Evolutionary conservation across 2,113 vertebrate genomes (phyloP), one percentile per base, ranked within the genome.

Genomic region (Anolis carolinensis): DNA sequence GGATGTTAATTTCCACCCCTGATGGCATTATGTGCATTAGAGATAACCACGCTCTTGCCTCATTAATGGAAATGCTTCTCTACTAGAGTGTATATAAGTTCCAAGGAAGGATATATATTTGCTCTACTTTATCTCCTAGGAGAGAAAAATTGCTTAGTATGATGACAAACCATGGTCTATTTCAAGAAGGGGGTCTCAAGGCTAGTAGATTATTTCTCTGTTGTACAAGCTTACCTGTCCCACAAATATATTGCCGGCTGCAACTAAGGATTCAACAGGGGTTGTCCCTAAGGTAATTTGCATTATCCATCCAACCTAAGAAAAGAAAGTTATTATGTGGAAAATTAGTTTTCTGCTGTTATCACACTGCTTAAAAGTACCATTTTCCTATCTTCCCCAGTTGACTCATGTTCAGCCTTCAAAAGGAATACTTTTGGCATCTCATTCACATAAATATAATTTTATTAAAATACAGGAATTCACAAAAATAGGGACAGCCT

Each of bases 161-260:
- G 62, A 73, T 63, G 23, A 52, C 50, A 52, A 18, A 32, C 25
- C 32, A 6, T 36, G 75, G 32, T 1, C 52, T 62, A 44, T 80
- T 80, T n/a, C 21, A 71, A 82, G 14, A 32, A 52, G 36, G 2
- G 13, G 80, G 79, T 2, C 20, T 27, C 36, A 73, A n/a, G 10
- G 7, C 25, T 52, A 36, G 23, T 18, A 78, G 7, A 1, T 23
- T 6, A 0, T 10, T 88, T 91, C 87, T 83, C 32, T 76, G 1
- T 75, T 30, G 21, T 84, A 5, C 4, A 79, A 88, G 18, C 95
- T 95, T 93, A 99, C 97, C 91, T 96, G 96, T 87, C 98, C 97
- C 59, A 98, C 91, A 91, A 99, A 98, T 94, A 98, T 96, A 88
- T 98, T 98, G 87, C 97, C 97, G 0, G 98, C 97, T 93, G 97